Conservation (phyloP, 2,113 vertebrate species). For the Dromas ardeola region DNA sequence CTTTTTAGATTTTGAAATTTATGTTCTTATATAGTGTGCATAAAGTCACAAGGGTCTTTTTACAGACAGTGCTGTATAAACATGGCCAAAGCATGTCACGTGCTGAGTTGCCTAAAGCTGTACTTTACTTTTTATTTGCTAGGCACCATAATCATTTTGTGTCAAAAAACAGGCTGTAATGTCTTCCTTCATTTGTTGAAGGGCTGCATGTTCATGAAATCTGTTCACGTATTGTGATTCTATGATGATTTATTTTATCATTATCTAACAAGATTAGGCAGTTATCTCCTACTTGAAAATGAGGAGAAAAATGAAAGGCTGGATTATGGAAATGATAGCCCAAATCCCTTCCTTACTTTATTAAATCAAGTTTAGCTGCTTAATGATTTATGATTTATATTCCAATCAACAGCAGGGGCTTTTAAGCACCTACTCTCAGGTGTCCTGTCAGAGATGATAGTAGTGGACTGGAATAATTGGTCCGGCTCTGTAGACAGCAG, state of each 20-base stretch:
- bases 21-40: not conserved
- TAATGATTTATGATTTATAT: not conserved
- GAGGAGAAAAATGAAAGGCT: not conserved
- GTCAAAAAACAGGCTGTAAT: conserved; percentile 5
- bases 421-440: not conserved
- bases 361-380: not conserved
- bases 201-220: not conserved
- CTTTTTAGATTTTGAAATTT: not conserved
- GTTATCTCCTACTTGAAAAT: not conserved
- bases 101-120: conserved; percentile 24
- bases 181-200: conserved; percentile 30
- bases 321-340: not conserved
- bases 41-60: not conserved
- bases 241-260: not conserved
- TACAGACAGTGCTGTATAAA: conserved; percentile 39
- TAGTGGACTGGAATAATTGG: not conserved
- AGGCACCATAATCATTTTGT: conserved; percentile 43
- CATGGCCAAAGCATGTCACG: conserved; percentile 29
- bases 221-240: not conserved
- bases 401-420: not conserved
- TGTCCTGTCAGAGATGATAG: not conserved
- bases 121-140: conserved; percentile 27
- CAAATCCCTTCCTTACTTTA: not conserved
- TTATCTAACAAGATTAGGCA: not conserved
- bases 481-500: not conserved